Base-by-base conservation (phyloP, 1,140 invertebrate genomes). In the Camponotus pennsylvanicus region DNA sequence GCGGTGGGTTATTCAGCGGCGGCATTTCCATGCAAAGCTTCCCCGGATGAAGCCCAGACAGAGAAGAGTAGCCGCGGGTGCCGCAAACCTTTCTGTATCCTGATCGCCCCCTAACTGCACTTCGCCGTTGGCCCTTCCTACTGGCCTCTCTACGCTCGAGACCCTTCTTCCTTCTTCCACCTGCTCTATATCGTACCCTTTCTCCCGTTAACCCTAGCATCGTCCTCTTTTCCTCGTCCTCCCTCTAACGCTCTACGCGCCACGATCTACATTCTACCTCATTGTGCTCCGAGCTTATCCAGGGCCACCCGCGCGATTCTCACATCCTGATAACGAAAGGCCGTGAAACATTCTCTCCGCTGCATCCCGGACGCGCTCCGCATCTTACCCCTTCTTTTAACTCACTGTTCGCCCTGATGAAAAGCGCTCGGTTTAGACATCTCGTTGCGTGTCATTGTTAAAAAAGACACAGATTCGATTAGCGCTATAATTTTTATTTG, bases 11-110 rank as follows among this genome's bases (percentile, higher is more conserved):
- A 93, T 93, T 92, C 91, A 93, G 86, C 86, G 86, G 78, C 86
- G 75, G 92, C 91, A 92, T 92, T 93, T 92, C 90, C 92, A 93
- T 93, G 92, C 90, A 93, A 93, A 93, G 92, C 91, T 67, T 92
- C 84, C 84, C 88, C 88, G 92, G 87, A 92, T 92, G 90, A 91
- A 91, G 66, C 88, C 85, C 88, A 85, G 87, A 89, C 86, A 88
- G 89, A 90, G 92, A 93, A 90, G 89, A 92, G 92, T 91, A 93
- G 91, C 93, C 92, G 90, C 91, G 91, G 91, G 92, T 92, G 90
- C 91, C 89, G 86, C 89, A 84, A 89, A 90, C 89, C 89, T 92
- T 88, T 88, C 89, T 90, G 92, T 92, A 89, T 91, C 92, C 93
- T 91, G 92, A 93, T 93, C 92, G 92, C 86, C 87, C 89, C 84